Conservation (phyloP, 2,888 invertebrate species). For the Merodon equestris region DNA sequence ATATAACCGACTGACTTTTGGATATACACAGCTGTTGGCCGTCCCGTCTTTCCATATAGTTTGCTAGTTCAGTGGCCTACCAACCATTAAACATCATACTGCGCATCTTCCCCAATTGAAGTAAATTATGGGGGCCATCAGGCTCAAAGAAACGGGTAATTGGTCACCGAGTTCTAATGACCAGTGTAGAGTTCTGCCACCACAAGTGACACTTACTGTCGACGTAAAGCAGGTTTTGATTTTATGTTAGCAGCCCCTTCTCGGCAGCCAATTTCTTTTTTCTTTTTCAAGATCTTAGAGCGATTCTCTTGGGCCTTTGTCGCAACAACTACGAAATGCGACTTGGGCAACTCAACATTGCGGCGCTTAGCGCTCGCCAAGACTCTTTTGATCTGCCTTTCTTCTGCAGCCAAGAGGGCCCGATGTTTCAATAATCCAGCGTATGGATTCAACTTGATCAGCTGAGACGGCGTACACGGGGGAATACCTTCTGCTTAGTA, state of each 20-base stretch:
- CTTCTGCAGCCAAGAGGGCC: conserved; percentile 86
- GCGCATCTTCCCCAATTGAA: too few species aligned
- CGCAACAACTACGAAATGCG: conserved; percentile 77
- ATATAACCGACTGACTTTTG: too few species aligned
- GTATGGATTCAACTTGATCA: conserved; percentile 96
- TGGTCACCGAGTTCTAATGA: too few species aligned
- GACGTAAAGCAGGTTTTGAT: conserved; percentile 30
- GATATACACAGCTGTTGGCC: too few species aligned
- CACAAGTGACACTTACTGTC: too few species aligned
- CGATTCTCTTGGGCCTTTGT: conserved; percentile 76
- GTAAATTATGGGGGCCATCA: too few species aligned
- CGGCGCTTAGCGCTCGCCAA: conserved; percentile 86
- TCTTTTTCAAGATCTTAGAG: conserved; percentile 73
- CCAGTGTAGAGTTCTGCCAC: too few species aligned
- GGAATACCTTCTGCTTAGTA: conserved; percentile 88
- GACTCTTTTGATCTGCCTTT: conserved; percentile 83
- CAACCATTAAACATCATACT: too few species aligned
- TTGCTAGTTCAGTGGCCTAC: too few species aligned
- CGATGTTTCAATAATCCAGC: conserved; percentile 93
- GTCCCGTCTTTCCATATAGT: too few species aligned
- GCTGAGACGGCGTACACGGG: conserved; percentile 92
- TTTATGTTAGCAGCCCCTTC: conserved; percentile 73
- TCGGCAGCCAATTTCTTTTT: conserved; percentile 76
- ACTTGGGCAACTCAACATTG: conserved; percentile 77
- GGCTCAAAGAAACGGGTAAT: too few species aligned